These are phyloP conservation scores for Cyphomyrus discorhynchus DNA, from an alignment of 2,113 vertebrate species.

Conservation along the genomic window DNA sequence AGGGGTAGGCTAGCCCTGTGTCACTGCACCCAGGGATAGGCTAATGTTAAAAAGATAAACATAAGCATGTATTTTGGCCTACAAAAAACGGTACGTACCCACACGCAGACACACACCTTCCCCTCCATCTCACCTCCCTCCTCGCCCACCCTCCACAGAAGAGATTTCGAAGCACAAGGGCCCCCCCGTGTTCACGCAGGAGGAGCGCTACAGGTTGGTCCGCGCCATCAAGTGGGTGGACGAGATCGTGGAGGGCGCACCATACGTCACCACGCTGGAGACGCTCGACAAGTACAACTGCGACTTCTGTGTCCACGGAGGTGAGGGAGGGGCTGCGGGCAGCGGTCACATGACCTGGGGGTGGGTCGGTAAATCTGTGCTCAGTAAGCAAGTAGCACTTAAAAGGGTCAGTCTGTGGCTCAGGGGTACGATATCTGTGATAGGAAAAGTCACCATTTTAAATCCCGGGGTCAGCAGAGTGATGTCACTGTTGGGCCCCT, in stretches of 20 bases:
- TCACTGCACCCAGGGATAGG: accelerated
- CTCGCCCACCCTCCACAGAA: constrained; percentile 53
- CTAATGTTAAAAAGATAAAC: not conserved
- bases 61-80: not conserved
- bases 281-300: constrained; percentile 87
- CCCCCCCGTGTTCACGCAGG: constrained; percentile 92
- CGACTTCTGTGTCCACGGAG: constrained; percentile 96
- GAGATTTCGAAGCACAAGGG: constrained; percentile 97
- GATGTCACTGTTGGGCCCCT: not conserved
- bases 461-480: not conserved
- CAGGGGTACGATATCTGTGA: not conserved
- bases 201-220: constrained; percentile 93
- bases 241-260: constrained; percentile 85
- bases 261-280: constrained; percentile 89
- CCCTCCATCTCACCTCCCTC: not conserved
- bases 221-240: constrained; percentile 97
- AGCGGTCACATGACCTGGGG: not conserved
- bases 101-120: not conserved
- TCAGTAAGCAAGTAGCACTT: not conserved
- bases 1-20: not conserved
- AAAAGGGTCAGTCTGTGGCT: not conserved
- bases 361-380: not conserved
- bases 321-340: constrained; percentile 51
- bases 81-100: not conserved
- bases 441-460: not conserved